Conservation (phyloP, 1,140 invertebrate species). For the Danaus melanippus region DNA sequence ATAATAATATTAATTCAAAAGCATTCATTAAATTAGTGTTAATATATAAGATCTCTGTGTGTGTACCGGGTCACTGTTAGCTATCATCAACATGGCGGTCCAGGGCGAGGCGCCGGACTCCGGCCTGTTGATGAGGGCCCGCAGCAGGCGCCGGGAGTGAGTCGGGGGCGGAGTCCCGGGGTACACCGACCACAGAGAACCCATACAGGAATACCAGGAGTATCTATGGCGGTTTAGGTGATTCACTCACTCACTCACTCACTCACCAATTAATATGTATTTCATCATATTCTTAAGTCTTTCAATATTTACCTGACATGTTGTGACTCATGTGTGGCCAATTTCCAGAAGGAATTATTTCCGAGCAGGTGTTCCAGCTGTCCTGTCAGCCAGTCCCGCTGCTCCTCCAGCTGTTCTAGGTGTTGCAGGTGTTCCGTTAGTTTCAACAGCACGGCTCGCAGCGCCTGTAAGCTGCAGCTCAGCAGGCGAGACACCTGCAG, state of each 20-base stretch:
- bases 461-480: conserved; percentile 30
- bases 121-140: conserved; percentile 11
- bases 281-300: no score
- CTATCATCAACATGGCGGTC: conserved; percentile 30
- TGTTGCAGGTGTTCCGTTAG: conserved; percentile 7
- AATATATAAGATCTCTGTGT: no score
- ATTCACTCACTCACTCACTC: no score
- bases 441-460: conserved; percentile 21
- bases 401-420: conserved; percentile 10
- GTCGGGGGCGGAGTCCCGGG: no score
- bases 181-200: no score
- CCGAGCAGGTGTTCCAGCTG: conserved; percentile 25
- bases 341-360: conserved; percentile 30
- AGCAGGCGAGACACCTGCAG: conserved; percentile 20
- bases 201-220: no score
- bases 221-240: no score
- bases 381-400: conserved; percentile 34
- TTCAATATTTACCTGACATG: conserved; percentile 16
- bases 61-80: no score
- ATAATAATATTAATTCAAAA: conserved; percentile 1
- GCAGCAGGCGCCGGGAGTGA: conserved; percentile 19
- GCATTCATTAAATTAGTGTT: no score
- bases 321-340: conserved; percentile 15
- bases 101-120: conserved; percentile 26
- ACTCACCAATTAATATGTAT: no score